A percentile compares a stretch with the other conserved stretches of the same genome.
Evolutionary conservation across 1,140 invertebrate species (phyloP).

Genomic region (Bombus confusus): DNA sequence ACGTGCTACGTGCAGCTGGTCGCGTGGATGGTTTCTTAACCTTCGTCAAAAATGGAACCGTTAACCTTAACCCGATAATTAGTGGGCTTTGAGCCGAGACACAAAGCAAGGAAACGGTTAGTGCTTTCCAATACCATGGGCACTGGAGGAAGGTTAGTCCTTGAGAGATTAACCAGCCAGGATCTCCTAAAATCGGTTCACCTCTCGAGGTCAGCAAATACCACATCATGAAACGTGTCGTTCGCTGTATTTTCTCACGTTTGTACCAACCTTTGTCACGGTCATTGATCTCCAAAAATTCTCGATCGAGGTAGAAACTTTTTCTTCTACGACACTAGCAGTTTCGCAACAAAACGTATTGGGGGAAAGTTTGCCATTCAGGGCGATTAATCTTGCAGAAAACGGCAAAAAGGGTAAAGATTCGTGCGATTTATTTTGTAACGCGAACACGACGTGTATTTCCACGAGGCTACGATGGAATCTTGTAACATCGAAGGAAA

Average conservation of each 20-base stretch:
- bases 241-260: background rate
- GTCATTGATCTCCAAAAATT: background rate
- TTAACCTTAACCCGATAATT: constrained; percentile 68
- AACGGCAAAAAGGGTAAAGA: background rate
- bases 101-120: constrained; percentile 52
- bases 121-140: constrained; percentile 57
- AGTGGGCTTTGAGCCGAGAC: constrained; percentile 56
- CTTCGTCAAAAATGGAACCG: constrained; percentile 60
- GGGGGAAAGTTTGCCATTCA: background rate
- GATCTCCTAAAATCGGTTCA: constrained; percentile 68
- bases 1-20: background rate
- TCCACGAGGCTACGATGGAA: background rate
- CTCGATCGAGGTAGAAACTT: background rate
- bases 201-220: constrained; percentile 51
- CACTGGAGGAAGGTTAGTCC: constrained; percentile 47
- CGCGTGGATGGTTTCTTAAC: constrained; percentile 37
- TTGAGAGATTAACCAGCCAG: constrained; percentile 57
- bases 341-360: background rate
- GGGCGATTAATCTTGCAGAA: background rate
- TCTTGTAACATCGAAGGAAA: background rate
- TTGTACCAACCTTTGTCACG: background rate
- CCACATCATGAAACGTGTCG: constrained; percentile 12
- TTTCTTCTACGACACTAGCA: background rate
- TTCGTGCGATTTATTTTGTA: background rate
- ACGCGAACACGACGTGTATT: no score